Evolutionary conservation across 2,888 invertebrate species (phyloP), one percentile per base, ranked within the genome.

Genomic region (Xanthorhoe designata): DNA sequence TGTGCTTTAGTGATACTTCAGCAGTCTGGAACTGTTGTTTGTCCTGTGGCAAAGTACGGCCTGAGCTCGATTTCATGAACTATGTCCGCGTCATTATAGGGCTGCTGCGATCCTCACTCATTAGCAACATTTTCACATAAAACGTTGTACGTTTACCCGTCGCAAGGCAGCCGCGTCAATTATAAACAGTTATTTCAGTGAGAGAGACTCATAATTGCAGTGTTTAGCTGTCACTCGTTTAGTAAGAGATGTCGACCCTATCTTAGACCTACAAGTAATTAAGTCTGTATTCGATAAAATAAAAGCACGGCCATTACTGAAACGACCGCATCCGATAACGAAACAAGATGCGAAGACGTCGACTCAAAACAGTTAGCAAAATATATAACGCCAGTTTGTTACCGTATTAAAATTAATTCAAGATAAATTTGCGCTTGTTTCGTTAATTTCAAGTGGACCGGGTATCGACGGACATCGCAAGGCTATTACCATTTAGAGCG

Each of bases 91-190:
- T 88, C 86, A 87, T 89, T 88, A 66, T 66, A 90, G 80, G 84
- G 78, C 83, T 77, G 78, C 83, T 77, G 83, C 87, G 85, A 81
- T 82, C 87, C 86, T 81, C 81, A 69, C 84, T 88, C 88, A 91
- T 91, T 91, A 91, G 85, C 89, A 85, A 89, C 87, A 87, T 88
- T 88, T 86, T 89, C 90, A 89, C 88, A 89, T 89, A 89, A 88
- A 88, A 86, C 84, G 84, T 79, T 82, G 86, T 86, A 84, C 85
- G 83, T 84, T 86, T 88, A 87, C 84, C 83, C 83, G 76, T 81
- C 78, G 84, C 79, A 84, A 83, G 84, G 82, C 84, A 79, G 82
- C 85, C 83, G 83, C 83, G 77, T 83, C 87, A 91, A 91, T 91
- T 91, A 90, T 85, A 84, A 84, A 90, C 90, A 90, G 90, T 89